These are phyloP conservation scores for Hemicordylus capensis DNA, from an alignment of 2,113 vertebrate genomes.

Conservation along the genomic window DNA sequence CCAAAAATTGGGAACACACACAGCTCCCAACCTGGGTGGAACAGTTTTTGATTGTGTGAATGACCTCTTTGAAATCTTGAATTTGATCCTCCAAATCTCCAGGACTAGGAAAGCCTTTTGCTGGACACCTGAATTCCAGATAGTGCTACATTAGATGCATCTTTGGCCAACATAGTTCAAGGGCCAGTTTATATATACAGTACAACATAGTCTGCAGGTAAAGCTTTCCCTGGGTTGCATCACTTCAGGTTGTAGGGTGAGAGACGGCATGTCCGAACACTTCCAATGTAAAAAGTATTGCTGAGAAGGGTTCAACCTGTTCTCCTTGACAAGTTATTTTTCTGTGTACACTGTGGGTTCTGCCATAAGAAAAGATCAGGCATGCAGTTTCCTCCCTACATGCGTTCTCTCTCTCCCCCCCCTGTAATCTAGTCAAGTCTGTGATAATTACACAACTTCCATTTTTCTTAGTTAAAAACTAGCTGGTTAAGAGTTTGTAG, in stretches of 20 bases:
- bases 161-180: neutral
- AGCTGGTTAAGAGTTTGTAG: fast-evolving
- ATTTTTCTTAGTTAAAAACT: fast-evolving
- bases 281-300: neutral
- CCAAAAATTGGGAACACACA: no score
- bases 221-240: neutral
- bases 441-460: fast-evolving
- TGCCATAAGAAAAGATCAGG: neutral
- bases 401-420: no score
- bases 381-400: neutral
- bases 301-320: neutral
- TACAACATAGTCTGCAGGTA: neutral
- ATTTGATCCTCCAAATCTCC: neutral
- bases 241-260: neutral
- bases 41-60: no score
- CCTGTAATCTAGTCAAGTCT: fast-evolving
- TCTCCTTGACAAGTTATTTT: no score
- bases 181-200: neutral
- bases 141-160: neutral
- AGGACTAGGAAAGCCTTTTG: neutral
- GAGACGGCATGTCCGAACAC: neutral
- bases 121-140: neutral
- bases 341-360: neutral
- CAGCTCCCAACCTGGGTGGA: no score
- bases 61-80: neutral